phyloP scores from a whole-genome alignment of 1,140 invertebrate genomes.

The Dinoponera quadriceps region DNA sequence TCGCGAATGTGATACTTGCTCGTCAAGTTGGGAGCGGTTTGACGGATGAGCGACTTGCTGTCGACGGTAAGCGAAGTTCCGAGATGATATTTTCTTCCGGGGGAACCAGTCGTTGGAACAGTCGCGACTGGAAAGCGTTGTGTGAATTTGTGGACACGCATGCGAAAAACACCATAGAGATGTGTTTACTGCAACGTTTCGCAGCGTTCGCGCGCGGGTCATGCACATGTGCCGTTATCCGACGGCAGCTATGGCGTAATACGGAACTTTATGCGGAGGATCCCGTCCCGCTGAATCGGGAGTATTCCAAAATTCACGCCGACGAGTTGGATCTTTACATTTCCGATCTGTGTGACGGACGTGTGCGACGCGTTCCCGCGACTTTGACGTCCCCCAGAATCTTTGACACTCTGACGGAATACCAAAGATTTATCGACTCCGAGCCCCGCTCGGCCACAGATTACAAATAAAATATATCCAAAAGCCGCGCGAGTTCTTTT shows the following conservation, averaged over 20 bases:
- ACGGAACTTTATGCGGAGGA: background rate
- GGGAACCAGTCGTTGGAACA: too few relatives aligned
- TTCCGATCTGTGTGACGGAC: background rate
- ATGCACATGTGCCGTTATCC: slow-evolving; percentile 65
- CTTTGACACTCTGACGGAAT: background rate
- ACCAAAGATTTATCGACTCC: background rate
- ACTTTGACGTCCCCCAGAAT: background rate
- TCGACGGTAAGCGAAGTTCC: background rate
- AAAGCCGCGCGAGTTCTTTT: slow-evolving; percentile 65
- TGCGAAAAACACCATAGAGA: background rate
- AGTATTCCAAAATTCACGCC: background rate
- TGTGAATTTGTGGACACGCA: background rate
- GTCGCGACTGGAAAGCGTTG: background rate
- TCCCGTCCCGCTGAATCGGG: background rate
- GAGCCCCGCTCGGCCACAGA: background rate
- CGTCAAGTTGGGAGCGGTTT: background rate
- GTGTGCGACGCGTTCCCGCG: background rate
- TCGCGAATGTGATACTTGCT: slow-evolving; percentile 19
- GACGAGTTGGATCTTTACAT: background rate
- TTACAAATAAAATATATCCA: slow-evolving; percentile 53
- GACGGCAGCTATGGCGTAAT: slow-evolving; percentile 77
- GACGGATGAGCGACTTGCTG: too few relatives aligned
- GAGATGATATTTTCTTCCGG: background rate
- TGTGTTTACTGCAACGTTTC: background rate
- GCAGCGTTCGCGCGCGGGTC: background rate